Conservation (phyloP, 1,140 invertebrate genomes). For the Sinonovacula constricta region DNA sequence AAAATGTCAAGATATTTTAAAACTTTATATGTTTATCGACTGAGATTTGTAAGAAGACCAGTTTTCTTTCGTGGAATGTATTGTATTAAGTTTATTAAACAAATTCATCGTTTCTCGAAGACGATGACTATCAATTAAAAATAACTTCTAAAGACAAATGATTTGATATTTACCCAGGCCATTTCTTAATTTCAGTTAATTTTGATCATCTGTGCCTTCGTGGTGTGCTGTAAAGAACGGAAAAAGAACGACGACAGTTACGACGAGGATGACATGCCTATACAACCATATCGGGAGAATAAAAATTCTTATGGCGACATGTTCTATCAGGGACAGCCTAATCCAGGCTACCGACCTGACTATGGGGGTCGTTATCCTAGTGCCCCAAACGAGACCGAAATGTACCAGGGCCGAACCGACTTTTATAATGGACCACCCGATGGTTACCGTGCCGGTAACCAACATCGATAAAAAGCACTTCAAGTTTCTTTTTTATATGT, state of each 20-base stretch:
- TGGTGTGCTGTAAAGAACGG: neutral
- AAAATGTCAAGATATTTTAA: no score
- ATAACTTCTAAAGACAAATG: no score
- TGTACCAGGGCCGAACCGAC: neutral
- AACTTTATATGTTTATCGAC: no score
- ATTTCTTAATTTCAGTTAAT: neutral
- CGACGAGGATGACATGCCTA: neutral
- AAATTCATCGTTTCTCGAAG: no score
- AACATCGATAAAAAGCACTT: no score
- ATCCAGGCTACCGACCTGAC: neutral
- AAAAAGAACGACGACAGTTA: neutral
- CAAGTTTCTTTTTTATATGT: no score
- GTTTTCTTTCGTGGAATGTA: no score
- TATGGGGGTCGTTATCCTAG: neutral
- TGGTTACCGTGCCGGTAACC: neutral
- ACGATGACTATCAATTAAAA: no score
- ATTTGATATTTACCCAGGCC: no score
- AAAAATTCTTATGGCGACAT: neutral
- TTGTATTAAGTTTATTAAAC: no score
- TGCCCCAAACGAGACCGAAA: neutral
- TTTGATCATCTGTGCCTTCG: neutral
- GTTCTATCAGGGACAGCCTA: neutral
- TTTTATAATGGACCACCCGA: neutral
- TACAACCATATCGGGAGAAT: neutral
- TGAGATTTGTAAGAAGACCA: no score